These are phyloP conservation scores for Macroteleia sp. DNA, from an alignment of 2,888 invertebrate genomes.

Conservation along the genomic window DNA sequence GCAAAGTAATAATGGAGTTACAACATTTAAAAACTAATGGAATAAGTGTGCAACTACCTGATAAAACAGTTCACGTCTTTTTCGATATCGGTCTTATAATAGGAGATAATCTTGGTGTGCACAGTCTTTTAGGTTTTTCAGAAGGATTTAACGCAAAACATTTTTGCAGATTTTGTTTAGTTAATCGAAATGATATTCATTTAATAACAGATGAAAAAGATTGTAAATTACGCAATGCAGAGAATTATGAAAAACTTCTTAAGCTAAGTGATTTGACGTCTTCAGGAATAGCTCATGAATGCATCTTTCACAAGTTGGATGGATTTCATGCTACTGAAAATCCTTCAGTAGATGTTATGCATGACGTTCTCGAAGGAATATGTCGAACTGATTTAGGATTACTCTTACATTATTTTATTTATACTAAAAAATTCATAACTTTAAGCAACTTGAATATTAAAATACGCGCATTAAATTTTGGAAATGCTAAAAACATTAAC, in stretches of 20 bases:
- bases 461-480: background rate
- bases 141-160: constrained; percentile 52
- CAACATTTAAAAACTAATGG: constrained; percentile 50
- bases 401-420: constrained; percentile 13
- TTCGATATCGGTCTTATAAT: constrained; percentile 57
- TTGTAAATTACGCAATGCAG: background rate
- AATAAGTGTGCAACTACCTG: constrained; percentile 19
- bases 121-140: constrained; percentile 18
- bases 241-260: background rate
- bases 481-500: constrained; percentile 14
- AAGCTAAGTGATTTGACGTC: background rate
- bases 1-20: constrained; percentile 59
- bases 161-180: constrained; percentile 64
- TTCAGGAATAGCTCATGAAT: constrained; percentile 12
- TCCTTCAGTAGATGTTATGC: constrained; percentile 12
- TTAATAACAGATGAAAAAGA: constrained; percentile 1
- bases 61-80: constrained; percentile 27
- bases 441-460: background rate
- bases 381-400: constrained; percentile 5
- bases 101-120: constrained; percentile 56
- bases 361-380: constrained; percentile 20
- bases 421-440: background rate
- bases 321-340: constrained; percentile 13
- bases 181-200: background rate
- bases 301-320: constrained; percentile 13